Evolutionary conservation across 2,113 vertebrate species (phyloP).

Genomic region (Poeciliopsis retropinna): DNA sequence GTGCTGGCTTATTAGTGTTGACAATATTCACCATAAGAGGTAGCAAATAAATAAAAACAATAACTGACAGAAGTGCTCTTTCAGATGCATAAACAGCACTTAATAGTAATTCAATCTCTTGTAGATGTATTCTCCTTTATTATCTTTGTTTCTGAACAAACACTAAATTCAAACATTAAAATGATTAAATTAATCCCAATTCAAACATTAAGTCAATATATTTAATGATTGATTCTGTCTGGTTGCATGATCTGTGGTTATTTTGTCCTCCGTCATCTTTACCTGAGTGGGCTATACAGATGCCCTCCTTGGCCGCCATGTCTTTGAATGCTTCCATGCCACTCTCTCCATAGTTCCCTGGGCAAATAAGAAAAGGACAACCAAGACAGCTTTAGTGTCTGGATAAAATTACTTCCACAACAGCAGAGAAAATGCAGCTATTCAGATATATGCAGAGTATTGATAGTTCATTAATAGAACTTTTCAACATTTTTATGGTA

Average conservation of each 20-base stretch:
- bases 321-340: constrained; percentile 99
- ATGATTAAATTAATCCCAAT: background rate
- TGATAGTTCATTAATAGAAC: too few relatives aligned
- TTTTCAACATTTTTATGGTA: too few relatives aligned
- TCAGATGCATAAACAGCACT: constrained; percentile 9
- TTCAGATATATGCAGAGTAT: too few relatives aligned
- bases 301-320: constrained; percentile 95
- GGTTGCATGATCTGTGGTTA: background rate
- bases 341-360: constrained; percentile 98
- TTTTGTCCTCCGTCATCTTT: constrained; percentile 70
- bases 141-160: background rate
- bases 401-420: background rate
- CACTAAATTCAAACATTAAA: constrained; percentile 5
- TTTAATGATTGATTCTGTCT: background rate
- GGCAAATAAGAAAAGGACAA: constrained; percentile 14
- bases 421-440: too few relatives aligned
- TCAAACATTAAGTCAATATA: background rate
- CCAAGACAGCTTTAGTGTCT: background rate
- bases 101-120: background rate
- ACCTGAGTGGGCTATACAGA: constrained; percentile 98
- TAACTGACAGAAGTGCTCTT: background rate
- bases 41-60: constrained; percentile 6
- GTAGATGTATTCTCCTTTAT: background rate
- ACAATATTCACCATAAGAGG: background rate
- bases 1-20: background rate